A percentile compares a stretch with the other conserved stretches of the same genome.
Conservation (phyloP, 2,113 vertebrate species). For the Myotis lucifugus region DNA sequence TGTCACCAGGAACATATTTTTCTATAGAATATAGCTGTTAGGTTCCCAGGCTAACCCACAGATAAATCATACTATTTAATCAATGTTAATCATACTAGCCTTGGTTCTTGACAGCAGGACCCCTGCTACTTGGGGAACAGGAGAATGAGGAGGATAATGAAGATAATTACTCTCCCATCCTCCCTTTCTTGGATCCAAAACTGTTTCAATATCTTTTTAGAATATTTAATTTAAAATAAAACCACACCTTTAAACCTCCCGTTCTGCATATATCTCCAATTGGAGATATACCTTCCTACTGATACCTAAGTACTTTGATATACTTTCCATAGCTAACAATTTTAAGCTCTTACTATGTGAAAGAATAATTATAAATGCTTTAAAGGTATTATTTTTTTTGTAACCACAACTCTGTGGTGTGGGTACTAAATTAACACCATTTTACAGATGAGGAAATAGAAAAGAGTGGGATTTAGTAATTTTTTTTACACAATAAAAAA, state of each 20-base stretch:
- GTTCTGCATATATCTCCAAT: not conserved
- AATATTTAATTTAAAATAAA: not conserved
- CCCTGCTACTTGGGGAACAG: not conserved
- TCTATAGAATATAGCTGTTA: not conserved
- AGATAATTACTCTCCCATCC: not conserved
- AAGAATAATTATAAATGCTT: not conserved
- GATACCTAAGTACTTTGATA: not conserved
- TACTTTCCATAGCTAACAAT: not conserved
- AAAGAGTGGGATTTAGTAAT: not conserved
- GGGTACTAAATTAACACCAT: not conserved
- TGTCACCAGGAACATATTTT: not conserved
- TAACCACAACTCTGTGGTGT: not conserved
- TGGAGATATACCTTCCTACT: not conserved
- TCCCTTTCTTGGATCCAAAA: not conserved
- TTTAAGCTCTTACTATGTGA: not conserved
- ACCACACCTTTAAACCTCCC: not conserved
- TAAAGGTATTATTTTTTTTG: not conserved
- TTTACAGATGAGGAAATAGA: not conserved
- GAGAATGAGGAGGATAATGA: not conserved
- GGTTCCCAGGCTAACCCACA: constrained; percentile 16
- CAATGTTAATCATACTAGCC: not conserved
- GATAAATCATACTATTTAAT: not conserved
- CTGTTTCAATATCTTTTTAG: not conserved
- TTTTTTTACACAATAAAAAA: not conserved
- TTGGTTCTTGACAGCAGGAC: not conserved